phyloP scores from a whole-genome alignment of 2,113 vertebrate genomes.

The Elephantulus edwardii region DNA sequence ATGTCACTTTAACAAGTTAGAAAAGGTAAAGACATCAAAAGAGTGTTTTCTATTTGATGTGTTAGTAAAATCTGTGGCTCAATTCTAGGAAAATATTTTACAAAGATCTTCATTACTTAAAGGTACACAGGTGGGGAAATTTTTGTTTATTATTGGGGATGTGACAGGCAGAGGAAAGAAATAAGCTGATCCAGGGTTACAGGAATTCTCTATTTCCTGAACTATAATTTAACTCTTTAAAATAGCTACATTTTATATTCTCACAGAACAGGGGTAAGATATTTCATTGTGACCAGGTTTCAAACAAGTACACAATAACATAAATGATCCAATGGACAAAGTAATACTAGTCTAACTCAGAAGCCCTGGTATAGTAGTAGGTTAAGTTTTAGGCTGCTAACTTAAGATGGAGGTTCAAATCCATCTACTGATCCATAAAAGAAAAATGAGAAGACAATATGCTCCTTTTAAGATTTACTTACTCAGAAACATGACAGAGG shows the following conservation, averaged over 20 bases:
- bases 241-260: background rate
- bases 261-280: background rate
- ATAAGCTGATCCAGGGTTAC: background rate
- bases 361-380: no score
- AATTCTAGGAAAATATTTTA: background rate
- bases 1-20: background rate
- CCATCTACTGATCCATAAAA: no score
- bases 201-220: background rate
- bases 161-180: slow-evolving; percentile 23
- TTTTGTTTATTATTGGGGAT: background rate
- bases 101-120: background rate
- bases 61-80: background rate
- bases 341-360: background rate
- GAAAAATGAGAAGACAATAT: no score
- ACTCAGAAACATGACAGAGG: no score
- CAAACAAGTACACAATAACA: no score
- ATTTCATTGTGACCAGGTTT: no score
- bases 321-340: background rate
- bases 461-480: no score
- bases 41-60: background rate
- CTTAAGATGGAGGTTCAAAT: no score
- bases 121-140: background rate
- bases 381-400: no score
- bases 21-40: background rate
- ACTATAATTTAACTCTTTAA: slow-evolving; percentile 20